phyloP scores from a whole-genome alignment of 1,140 invertebrate genomes.

The Lasioglossum albipes region DNA sequence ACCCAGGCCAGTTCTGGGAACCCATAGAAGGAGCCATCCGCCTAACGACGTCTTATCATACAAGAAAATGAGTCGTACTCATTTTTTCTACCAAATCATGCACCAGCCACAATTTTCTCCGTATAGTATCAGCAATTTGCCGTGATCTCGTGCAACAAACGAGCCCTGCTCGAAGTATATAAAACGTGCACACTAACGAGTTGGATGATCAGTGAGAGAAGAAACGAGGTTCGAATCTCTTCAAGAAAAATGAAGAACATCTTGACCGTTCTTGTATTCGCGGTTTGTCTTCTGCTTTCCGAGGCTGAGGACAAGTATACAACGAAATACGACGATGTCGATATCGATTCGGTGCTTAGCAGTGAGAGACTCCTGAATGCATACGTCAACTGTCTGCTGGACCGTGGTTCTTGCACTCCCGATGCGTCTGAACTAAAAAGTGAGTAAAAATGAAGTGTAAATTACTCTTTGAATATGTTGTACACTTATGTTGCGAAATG shows the following conservation, averaged over 20 bases:
- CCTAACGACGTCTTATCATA: background rate
- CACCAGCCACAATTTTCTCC: constrained; percentile 23
- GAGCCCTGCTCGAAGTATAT: constrained; percentile 47
- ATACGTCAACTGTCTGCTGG: constrained; percentile 81
- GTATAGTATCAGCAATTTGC: constrained; percentile 5
- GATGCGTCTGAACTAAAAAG: constrained; percentile 81
- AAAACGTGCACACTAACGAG: constrained; percentile 50
- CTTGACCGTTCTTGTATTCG: background rate
- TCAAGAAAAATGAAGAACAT: constrained; percentile 45
- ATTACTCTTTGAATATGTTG: background rate
- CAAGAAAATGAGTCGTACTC: constrained; percentile 31
- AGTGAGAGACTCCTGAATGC: constrained; percentile 79
- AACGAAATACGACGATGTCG: constrained; percentile 81
- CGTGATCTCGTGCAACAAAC: constrained; percentile 63
- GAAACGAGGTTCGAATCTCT: constrained; percentile 27
- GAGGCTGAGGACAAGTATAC: constrained; percentile 74
- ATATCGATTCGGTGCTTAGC: constrained; percentile 80
- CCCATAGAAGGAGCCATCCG: background rate
- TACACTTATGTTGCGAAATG: no score
- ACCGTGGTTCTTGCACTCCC: constrained; percentile 79
- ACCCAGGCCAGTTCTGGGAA: background rate
- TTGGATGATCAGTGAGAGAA: constrained; percentile 42
- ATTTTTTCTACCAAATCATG: constrained; percentile 51
- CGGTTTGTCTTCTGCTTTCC: background rate
- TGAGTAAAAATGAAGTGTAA: constrained; percentile 62